phyloP scores from a whole-genome alignment of 2,797 vertebrate genomes.

The Pangasius djambal region DNA sequence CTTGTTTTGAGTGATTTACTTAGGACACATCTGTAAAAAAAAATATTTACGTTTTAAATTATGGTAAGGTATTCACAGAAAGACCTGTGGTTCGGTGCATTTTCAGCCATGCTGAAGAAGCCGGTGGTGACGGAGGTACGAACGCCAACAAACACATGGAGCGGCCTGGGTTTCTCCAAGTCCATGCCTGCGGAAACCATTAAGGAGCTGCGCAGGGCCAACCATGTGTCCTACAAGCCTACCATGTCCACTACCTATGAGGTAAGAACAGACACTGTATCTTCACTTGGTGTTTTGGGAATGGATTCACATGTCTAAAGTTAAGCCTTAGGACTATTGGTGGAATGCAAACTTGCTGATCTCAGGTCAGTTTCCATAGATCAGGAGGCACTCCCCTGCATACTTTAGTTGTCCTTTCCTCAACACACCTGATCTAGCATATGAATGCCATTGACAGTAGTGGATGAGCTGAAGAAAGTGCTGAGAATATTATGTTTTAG shows the following conservation, averaged over 20 bases:
- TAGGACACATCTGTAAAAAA: not conserved
- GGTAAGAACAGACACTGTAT: constrained; percentile 65
- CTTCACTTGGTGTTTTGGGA: not conserved
- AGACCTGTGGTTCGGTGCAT: not conserved
- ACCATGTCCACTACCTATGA: constrained; percentile 87
- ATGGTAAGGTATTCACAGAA: not conserved
- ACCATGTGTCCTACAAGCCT: constrained; percentile 85
- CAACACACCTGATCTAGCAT: not conserved
- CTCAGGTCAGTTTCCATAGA: not conserved
- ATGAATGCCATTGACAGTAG: not conserved
- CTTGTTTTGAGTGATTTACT: not conserved
- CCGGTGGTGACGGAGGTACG: constrained; percentile 89
- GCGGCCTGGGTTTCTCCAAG: constrained; percentile 89
- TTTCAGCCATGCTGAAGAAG: constrained; percentile 86
- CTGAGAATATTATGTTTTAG: not conserved
- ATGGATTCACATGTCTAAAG: not conserved
- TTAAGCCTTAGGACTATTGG: not conserved
- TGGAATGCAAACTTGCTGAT: not conserved
- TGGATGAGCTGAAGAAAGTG: not conserved
- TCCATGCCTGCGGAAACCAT: constrained; percentile 92
- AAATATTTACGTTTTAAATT: not conserved
- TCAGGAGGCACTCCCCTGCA: not conserved
- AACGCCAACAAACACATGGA: constrained; percentile 89
- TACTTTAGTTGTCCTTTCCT: not conserved
- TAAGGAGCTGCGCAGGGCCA: constrained; percentile 84